Evolutionary conservation across 2,113 vertebrate species (phyloP), one percentile per base, ranked within the genome.

Genomic region (Marmota flaviventris): DNA sequence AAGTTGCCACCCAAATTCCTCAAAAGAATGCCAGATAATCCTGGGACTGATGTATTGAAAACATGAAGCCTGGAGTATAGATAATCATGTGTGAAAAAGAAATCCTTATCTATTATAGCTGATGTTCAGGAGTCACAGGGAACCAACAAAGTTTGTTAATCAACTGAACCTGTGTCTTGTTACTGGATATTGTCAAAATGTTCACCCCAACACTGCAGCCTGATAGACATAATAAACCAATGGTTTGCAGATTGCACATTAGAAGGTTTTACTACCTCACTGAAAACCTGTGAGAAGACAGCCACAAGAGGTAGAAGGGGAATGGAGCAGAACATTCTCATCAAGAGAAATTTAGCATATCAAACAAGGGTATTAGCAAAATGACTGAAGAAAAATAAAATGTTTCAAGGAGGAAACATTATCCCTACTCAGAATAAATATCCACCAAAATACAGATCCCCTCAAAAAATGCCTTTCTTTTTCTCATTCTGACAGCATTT

Each of bases 311-410:
- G 34, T 34, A 94, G 67, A 96, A 84, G 37, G 42, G 42, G 61
- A 95, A 87, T n/a, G 58, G 58, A 96, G 93, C 81, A 96, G 92
- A 96, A 89, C 22, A 81, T 86, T 89, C 56, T 90, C 42, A 93
- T 79, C 83, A 93, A 93, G 53, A 39, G 39, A 89, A 95, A 65
- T 84, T 95, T 93, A 94, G 72, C 77, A 90, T 95, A 97, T 97
- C 88, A 93, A 96, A 96, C 42, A 94, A 92, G 24, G 39, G 65
- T 51, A 84, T 94, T 45, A 90, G 58, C 42, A 94, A 94, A 70
- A 85, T 58, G 79, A 95, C 72, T 92, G 56, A 93, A 77, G 42
- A 70, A 85, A 96, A 95, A 56, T 56, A 91, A 93, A 22, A 58
- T 61, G 51, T 83, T 93, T 89, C 78, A 93, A 7, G 53, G n/a